Evolutionary conservation across 2,113 vertebrate species (phyloP), one percentile per base, ranked within the genome.

Genomic region (Melozone crissalis): DNA sequence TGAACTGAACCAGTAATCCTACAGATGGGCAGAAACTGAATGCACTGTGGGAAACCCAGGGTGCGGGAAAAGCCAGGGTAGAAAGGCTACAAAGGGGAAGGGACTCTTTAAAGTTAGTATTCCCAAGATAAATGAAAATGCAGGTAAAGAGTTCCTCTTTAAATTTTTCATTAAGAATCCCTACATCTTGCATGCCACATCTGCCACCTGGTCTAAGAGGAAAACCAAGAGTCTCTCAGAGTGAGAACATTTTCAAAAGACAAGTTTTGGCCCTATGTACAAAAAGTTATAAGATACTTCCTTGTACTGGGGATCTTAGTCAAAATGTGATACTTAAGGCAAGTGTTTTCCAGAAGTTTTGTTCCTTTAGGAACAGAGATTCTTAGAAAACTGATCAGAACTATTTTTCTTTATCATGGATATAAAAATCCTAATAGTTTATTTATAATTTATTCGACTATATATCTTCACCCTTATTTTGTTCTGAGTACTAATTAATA

Each of bases 1-100:
- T 33, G 22, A 35, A 11, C 7, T 17, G 7, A 37, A 62, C 3
- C 14, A n/a, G 10, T 79, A 82, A 51, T 46, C 47, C 31, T 62
- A 39, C 5, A 33, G 66, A 54, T 10, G 63, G 10, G 10, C 13
- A 82, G 51, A 73, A 71, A 41, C 15, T 55, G 47, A 90, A 46
- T 35, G 11, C 30, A 35, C 28, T 71, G 22, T 16, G 62, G 54
- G 12, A 78, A 76, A 51, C 4, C 13, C 41, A 77, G 30, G 10
- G 33, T 8, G 5, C 2, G 7, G 6, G 5, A 1, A 35, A 84
- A 91, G 5, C 10, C 24, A 67, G 4, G 9, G 24, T 1, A 76
- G 22, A 62, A 43, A 9, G 5, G 6, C 44, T 61, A 22, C 12
- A 58, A 66, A 61, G 28, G 55, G 21, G 5, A 65, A 66, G 65